Conservation (phyloP, 2,113 vertebrate species). For the Bettongia penicillata region DNA sequence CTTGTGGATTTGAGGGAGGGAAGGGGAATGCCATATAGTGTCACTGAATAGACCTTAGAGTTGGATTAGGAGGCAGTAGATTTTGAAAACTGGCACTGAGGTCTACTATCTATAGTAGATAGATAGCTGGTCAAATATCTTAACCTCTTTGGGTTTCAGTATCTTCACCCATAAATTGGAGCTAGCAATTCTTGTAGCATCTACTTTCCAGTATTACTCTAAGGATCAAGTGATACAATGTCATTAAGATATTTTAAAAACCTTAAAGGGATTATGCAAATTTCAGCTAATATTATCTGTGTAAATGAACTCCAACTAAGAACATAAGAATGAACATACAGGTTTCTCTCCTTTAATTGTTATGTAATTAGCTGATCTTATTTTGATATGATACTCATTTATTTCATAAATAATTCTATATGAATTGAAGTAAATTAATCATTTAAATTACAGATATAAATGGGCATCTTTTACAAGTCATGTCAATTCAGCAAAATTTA, state of each 20-base stretch:
- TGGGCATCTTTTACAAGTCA: too few relatives aligned
- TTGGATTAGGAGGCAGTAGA: background rate
- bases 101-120: too few relatives aligned
- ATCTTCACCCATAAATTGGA: too few relatives aligned
- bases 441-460: too few relatives aligned
- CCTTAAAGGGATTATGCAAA: too few relatives aligned
- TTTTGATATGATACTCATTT: background rate
- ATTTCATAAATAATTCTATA: too few relatives aligned
- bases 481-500: too few relatives aligned
- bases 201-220: background rate
- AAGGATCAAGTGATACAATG: background rate
- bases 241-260: background rate
- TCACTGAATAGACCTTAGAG: background rate
- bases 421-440: too few relatives aligned
- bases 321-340: background rate
- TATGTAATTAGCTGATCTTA: background rate
- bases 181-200: background rate
- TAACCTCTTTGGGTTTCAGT: too few relatives aligned
- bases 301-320: background rate
- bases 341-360: background rate
- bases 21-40: background rate
- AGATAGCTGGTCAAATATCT: too few relatives aligned
- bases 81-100: background rate
- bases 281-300: background rate
- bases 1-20: background rate